Evolutionary conservation across 2,888 invertebrate species (phyloP).

Genomic region (Agrochola litura): DNA sequence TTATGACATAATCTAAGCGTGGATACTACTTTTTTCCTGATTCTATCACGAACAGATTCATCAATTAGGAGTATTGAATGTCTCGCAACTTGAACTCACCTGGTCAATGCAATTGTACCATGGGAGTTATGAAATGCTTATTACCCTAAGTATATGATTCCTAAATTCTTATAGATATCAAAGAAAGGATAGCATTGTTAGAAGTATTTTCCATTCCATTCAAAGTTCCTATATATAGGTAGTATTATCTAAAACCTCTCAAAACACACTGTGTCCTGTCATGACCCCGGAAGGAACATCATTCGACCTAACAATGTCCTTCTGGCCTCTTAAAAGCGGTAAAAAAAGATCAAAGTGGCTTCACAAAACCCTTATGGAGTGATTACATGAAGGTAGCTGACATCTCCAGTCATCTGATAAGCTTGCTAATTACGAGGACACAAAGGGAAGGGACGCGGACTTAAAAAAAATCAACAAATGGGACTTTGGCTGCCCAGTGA

Average conservation of each 20-base stretch:
- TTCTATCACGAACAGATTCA: not conserved
- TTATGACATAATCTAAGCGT: not conserved
- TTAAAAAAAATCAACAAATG: constrained; percentile 36
- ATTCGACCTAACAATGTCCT: constrained; percentile 15
- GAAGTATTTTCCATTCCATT: not conserved
- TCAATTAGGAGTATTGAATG: not conserved
- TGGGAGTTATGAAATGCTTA: no score
- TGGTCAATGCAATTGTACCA: no score
- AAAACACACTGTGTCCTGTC: not conserved
- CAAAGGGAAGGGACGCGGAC: constrained; percentile 36
- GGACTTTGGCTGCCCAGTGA: not conserved
- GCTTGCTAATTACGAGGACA: constrained; percentile 57
- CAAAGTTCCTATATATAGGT: not conserved
- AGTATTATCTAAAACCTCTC: not conserved
- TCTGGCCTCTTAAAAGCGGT: constrained; percentile 8
- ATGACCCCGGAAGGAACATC: constrained; percentile 18
- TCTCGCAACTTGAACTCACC: no score
- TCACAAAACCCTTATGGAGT: constrained; percentile 42
- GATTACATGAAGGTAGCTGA: constrained; percentile 52
- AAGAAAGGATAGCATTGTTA: not conserved
- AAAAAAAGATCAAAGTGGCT: constrained; percentile 55
- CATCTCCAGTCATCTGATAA: constrained; percentile 62
- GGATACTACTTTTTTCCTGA: not conserved
- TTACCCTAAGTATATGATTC: not conserved
- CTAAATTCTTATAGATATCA: not conserved